These are phyloP conservation scores for Sus cebifrons DNA, from an alignment of 2,797 vertebrate species.

Conservation along the genomic window DNA sequence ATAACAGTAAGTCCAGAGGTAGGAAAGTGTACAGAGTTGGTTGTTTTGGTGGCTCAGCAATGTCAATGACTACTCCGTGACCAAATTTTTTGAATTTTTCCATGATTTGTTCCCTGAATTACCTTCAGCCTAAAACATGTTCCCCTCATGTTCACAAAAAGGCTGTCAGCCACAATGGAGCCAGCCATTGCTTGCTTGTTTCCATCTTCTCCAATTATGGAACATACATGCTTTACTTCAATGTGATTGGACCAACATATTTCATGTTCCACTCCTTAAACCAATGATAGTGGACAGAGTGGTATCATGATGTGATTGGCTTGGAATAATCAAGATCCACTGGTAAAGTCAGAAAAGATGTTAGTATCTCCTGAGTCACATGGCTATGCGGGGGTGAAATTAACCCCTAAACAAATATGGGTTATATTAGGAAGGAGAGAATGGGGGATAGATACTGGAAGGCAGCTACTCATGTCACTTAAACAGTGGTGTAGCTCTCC, in stretches of 20 bases:
- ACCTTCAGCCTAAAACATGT: not conserved
- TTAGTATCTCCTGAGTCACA: not conserved
- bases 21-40: not conserved
- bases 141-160: not conserved
- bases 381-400: not conserved
- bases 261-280: not conserved
- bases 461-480: not conserved
- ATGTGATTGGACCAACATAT: not conserved
- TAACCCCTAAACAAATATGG: not conserved
- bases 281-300: not conserved
- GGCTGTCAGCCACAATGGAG: not conserved
- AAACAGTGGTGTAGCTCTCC: not conserved
- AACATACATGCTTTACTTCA: not conserved
- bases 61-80: not conserved
- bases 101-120: not conserved
- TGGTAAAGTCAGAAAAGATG: not conserved
- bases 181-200: rapidly evolving
- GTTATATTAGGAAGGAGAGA: not conserved
- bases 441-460: not conserved
- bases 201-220: not conserved
- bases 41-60: not conserved
- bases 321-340: not conserved
- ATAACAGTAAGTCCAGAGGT: not conserved
- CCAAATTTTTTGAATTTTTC: not conserved
- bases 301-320: not conserved